These are phyloP conservation scores for Cheilosia scutellata DNA, from an alignment of 2,888 invertebrate species.

Conservation along the genomic window DNA sequence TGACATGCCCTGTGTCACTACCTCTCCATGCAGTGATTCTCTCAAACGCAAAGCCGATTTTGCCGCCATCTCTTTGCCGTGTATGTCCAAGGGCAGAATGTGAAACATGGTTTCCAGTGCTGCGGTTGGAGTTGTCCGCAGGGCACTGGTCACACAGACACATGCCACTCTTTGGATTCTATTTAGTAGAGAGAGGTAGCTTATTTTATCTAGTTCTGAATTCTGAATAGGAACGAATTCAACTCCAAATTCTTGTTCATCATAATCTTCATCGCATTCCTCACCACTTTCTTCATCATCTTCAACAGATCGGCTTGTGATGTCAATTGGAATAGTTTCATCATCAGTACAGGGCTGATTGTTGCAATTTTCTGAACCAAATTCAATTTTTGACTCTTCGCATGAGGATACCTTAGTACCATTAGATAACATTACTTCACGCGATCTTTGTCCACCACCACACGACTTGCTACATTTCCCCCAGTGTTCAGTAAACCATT, in stretches of 20 bases:
- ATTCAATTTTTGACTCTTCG: conserved; percentile 87
- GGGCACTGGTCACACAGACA: too few relatives aligned
- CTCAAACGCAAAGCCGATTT: too few relatives aligned
- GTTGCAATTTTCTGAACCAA: conserved; percentile 88
- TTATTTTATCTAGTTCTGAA: too few relatives aligned
- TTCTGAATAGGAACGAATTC: conserved; percentile 77
- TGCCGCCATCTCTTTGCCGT: too few relatives aligned
- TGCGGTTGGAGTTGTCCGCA: too few relatives aligned
- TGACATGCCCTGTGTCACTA: too few relatives aligned
- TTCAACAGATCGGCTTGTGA: conserved; percentile 84
- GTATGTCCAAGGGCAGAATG: too few relatives aligned
- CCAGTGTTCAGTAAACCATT: conserved; percentile 96
- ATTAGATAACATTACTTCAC: conserved; percentile 91
- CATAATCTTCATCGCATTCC: conserved; percentile 85
- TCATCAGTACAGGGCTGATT: conserved; percentile 89
- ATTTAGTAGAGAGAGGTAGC: too few relatives aligned
- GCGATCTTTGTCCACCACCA: conserved; percentile 90
- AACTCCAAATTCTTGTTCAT: conserved; percentile 82
- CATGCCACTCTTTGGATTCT: too few relatives aligned
- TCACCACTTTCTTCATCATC: conserved; percentile 86
- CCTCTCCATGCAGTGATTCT: too few relatives aligned
- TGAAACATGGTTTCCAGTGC: too few relatives aligned
- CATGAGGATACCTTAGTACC: conserved; percentile 87
- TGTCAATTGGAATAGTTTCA: conserved; percentile 87
- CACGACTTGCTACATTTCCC: conserved; percentile 91